Evolutionary conservation across 2,888 invertebrate genomes (phyloP).

Genomic region (Tipula confusa): DNA sequence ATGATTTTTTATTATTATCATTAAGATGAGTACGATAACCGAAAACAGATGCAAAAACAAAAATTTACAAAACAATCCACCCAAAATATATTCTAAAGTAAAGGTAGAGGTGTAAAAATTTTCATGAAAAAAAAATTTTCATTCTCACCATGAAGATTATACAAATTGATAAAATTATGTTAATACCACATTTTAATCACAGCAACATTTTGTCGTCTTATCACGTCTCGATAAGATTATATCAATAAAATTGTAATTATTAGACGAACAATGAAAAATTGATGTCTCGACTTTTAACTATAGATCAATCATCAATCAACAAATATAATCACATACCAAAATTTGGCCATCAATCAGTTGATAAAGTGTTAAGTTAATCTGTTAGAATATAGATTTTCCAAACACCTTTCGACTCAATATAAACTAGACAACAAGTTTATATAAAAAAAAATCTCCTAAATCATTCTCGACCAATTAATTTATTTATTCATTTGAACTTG

Average conservation of each 20-base stretch:
- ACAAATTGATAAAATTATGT: background rate
- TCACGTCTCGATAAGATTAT: background rate
- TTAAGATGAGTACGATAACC: background rate
- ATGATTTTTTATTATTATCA: background rate
- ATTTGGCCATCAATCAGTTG: background rate
- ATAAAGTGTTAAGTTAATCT: background rate
- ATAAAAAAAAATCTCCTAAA: background rate
- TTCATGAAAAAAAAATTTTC: background rate
- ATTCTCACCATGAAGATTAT: background rate
- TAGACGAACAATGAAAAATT: background rate
- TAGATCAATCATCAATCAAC: background rate
- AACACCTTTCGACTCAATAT: too few species aligned
- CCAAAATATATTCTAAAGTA: too few species aligned
- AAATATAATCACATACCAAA: background rate
- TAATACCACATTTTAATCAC: background rate
- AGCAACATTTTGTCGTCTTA: background rate
- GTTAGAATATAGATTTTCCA: too few species aligned
- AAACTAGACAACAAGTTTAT: too few species aligned
- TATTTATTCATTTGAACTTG: background rate
- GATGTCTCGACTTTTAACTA: background rate
- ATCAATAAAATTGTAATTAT: background rate
- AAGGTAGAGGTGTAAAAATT: background rate
- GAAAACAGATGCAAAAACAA: background rate
- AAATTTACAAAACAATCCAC: background rate
- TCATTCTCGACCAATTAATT: background rate